phyloP scores from a whole-genome alignment of 2,113 vertebrate genomes.

The Sebastes fasciatus region DNA sequence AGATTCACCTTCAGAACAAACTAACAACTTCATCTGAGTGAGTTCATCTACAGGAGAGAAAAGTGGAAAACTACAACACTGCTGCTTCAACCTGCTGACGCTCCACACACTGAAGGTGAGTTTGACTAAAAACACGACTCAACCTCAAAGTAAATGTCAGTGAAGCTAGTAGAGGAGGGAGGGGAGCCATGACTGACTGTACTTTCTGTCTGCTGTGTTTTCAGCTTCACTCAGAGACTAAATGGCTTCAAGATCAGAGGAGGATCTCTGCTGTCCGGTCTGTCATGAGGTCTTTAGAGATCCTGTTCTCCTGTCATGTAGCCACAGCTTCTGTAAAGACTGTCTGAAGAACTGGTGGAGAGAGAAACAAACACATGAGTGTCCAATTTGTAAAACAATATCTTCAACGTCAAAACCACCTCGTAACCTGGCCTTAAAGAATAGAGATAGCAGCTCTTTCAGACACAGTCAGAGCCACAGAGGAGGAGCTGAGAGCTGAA shows the following conservation, averaged over 20 bases:
- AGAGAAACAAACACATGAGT: no score
- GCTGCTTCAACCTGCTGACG: not conserved
- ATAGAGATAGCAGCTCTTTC: not conserved
- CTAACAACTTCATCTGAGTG: not conserved
- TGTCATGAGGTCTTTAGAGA: slow-evolving; percentile 20
- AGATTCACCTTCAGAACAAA: not conserved
- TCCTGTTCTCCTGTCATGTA: not conserved
- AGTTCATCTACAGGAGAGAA: no score
- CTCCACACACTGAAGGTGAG: slow-evolving; percentile 7
- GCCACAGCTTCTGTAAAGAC: no score
- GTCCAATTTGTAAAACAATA: not conserved
- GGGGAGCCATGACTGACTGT: slow-evolving; percentile 3
- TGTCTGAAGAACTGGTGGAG: no score
- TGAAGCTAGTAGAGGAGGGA: not conserved
- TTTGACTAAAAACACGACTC: not conserved
- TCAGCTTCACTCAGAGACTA: not conserved
- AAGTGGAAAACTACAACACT: not conserved
- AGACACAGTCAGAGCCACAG: no score
- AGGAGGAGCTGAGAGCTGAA: no score
- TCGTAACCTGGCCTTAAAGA: not conserved
- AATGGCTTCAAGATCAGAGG: slow-evolving; percentile 23
- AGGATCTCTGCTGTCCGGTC: no score
- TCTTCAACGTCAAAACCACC: not conserved
- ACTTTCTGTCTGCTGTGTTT: slow-evolving; percentile 1
- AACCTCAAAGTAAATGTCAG: not conserved